A percentile compares a stretch with the other conserved stretches of the same genome.
phyloP scores from a whole-genome alignment of 2,797 vertebrate species.

The Pseudocheirus occidentalis region DNA sequence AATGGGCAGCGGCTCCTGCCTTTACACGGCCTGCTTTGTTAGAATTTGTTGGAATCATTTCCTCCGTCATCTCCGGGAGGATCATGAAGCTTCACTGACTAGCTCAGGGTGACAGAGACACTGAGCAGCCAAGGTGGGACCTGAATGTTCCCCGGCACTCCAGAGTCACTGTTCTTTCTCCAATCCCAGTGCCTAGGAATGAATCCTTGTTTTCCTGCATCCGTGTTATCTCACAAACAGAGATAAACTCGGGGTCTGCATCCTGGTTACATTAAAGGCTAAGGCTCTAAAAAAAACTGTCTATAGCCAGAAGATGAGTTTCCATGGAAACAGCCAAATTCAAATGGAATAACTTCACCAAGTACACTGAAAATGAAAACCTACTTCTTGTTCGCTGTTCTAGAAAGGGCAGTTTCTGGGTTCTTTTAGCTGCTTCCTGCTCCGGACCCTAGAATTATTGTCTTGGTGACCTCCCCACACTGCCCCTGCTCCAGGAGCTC shows the following conservation, averaged over 20 bases:
- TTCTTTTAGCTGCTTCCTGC: slow-evolving; percentile 32
- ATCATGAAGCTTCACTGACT: not conserved
- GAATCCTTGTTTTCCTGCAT: slow-evolving; percentile 37
- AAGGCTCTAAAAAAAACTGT: slow-evolving; percentile 45
- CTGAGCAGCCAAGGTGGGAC: not conserved
- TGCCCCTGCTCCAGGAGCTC: slow-evolving; percentile 58
- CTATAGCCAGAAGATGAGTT: slow-evolving; percentile 70
- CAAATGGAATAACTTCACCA: slow-evolving; percentile 66
- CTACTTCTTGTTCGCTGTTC: slow-evolving; percentile 61
- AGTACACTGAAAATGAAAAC: slow-evolving; percentile 47
- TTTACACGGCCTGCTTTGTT: not conserved
- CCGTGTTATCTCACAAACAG: slow-evolving; percentile 31
- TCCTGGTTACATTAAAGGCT: slow-evolving; percentile 37
- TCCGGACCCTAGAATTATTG: not conserved
- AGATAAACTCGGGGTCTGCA: slow-evolving; percentile 39
- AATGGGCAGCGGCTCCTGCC: not conserved
- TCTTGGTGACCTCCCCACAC: not conserved
- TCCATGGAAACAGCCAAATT: slow-evolving; percentile 79
- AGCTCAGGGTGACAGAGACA: not conserved
- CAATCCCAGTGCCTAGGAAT: no score
- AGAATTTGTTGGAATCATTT: not conserved
- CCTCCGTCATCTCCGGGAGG: not conserved
- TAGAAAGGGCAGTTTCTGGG: not conserved
- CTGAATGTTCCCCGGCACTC: not conserved
- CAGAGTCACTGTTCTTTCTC: no score